Percentiles rank a stretch among this genome's conserved stretches.
These are phyloP conservation scores for Nothocercus julius DNA, from an alignment of 2,113 vertebrate genomes.

Conservation along the genomic window DNA sequence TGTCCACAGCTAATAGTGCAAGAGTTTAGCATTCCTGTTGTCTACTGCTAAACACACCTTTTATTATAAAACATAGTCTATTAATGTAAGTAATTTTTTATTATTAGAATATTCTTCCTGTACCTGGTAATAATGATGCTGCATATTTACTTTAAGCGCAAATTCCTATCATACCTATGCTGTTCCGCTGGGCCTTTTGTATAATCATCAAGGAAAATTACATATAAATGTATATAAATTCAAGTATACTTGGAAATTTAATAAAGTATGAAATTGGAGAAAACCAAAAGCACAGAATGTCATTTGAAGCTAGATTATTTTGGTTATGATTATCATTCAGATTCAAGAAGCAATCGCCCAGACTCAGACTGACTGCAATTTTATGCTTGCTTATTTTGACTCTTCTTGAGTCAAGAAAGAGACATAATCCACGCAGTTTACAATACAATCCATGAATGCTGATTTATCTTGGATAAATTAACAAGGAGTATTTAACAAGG, in stretches of 20 bases:
- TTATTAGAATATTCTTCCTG: background rate
- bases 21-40: background rate
- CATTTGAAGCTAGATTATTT: background rate
- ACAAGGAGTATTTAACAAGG: background rate
- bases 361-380: too few species aligned
- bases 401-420: background rate
- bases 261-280: background rate
- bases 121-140: background rate
- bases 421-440: background rate
- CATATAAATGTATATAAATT: background rate
- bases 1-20: fast-evolving
- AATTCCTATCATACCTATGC: background rate
- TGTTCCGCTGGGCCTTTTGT: too few species aligned
- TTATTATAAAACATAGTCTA: background rate
- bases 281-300: background rate
- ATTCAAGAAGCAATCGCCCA: too few species aligned
- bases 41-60: background rate
- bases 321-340: background rate
- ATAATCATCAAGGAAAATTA: background rate
- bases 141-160: background rate
- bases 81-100: background rate
- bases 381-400: too few species aligned
- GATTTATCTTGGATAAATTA: background rate
- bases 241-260: background rate
- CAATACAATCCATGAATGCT: background rate